phyloP scores from a whole-genome alignment of 1,140 invertebrate genomes.

The Eurosta solidaginis region DNA sequence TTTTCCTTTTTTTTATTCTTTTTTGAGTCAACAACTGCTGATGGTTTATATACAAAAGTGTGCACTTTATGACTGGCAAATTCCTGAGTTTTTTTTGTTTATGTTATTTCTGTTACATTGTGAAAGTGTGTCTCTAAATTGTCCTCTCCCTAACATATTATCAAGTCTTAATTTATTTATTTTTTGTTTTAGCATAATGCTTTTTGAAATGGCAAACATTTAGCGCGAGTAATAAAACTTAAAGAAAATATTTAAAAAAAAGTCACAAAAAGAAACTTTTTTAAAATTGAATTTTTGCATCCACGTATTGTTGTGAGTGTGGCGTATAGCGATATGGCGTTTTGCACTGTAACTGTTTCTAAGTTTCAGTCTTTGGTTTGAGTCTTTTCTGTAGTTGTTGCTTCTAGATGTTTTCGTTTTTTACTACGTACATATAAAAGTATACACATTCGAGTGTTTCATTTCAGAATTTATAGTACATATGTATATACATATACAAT shows the following conservation, averaged over 20 bases:
- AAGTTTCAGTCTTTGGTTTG: slow-evolving; percentile 17
- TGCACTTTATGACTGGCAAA: slow-evolving; percentile 6
- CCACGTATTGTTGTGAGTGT: background rate
- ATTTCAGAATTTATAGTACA: no score
- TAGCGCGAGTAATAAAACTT: background rate
- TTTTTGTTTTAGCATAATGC: background rate
- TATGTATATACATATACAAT: background rate
- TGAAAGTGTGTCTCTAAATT: background rate
- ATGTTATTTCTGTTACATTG: background rate
- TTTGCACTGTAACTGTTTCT: slow-evolving; percentile 11
- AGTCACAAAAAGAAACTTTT: background rate
- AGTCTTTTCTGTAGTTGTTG: slow-evolving; percentile 23
- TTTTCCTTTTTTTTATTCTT: no score
- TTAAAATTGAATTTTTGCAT: background rate
- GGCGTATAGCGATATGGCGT: background rate
- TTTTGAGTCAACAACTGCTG: background rate
- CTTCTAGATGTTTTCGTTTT: slow-evolving; percentile 6
- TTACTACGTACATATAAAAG: background rate
- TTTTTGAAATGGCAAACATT: slow-evolving; percentile 12
- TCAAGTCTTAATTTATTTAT: background rate
- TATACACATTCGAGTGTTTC: background rate
- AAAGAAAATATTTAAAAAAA: background rate
- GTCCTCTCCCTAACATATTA: background rate
- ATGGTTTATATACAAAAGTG: slow-evolving; percentile 6
- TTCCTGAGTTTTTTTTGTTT: slow-evolving; percentile 16